These are phyloP conservation scores for Clarias gariepinus DNA, from an alignment of 2,113 vertebrate species.

Conservation along the genomic window DNA sequence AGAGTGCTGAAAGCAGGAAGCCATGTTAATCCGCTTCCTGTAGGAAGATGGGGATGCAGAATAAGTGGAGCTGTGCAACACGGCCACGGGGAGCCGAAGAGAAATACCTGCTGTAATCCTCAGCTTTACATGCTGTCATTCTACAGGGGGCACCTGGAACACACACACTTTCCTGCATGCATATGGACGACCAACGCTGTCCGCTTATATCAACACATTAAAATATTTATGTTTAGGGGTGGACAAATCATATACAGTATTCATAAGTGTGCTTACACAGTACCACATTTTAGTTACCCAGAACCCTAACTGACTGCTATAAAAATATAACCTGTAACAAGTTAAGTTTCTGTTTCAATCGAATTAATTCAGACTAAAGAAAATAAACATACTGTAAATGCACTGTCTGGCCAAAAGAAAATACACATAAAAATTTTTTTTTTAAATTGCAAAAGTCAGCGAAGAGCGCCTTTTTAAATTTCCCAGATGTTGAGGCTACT, in stretches of 20 bases:
- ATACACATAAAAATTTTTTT: no score
- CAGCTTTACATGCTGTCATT: conserved; percentile 59
- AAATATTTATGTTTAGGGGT: background rate
- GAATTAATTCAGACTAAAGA: background rate
- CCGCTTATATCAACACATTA: background rate
- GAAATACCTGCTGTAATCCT: conserved; percentile 48
- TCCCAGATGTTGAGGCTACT: background rate
- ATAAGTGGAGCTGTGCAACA: conserved; percentile 24
- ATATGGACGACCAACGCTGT: background rate
- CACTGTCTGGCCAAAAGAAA: no score
- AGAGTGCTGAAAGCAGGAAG: conserved; percentile 2
- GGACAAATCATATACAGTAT: background rate
- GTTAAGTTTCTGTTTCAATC: background rate
- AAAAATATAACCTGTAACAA: background rate
- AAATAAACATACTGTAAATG: background rate
- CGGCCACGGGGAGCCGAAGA: conserved; percentile 27
- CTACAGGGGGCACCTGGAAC: conserved; percentile 28
- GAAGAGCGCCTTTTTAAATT: background rate
- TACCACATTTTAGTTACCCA: background rate
- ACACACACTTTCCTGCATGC: background rate
- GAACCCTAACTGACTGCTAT: background rate
- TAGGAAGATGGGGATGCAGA: conserved; percentile 42
- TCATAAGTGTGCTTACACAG: background rate
- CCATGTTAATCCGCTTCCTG: conserved; percentile 49
- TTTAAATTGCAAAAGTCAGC: background rate